Evolutionary conservation across 2,888 invertebrate species (phyloP), one percentile per base, ranked within the genome.

Genomic region (Plutella xylostella): DNA sequence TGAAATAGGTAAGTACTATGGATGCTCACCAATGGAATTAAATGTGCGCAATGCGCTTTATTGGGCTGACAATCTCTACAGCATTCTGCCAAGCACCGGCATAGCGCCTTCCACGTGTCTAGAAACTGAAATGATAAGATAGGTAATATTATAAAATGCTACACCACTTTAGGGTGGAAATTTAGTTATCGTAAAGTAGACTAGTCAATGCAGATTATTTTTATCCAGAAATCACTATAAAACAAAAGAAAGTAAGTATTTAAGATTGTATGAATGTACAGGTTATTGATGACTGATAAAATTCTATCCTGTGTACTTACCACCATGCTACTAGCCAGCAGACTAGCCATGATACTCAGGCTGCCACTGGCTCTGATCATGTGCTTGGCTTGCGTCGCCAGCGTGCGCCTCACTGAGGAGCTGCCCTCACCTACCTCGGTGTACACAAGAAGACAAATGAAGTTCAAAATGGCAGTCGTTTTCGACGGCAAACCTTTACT

Each of bases 21-120:
- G n/a, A n/a, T n/a, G n/a, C 62, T 59, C 60, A 80, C 83, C 57
- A 65, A 48, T 30, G 76, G 69, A 31, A 84, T 60, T n/a, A 84
- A 59, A 51, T 75, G 68, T 1, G 73, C 65, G 51, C 78, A 75
- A 45, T 65, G 68, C 20, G 57, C 66, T 55, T 83, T 78, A 53
- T 79, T 83, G 0, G 51, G 49, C 44, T 64, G 55, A 6, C 56
- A 60, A 18, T 58, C 61, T 2, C 57, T 54, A 48, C 79, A 82
- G 5, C 63, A 55, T 47, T 72, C 70, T 9, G 70, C 62, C 3
- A 82, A 57, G 49, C 78, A 68, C 9, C 61, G 64, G 51, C 83
- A 83, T 6, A 84, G 62, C 1, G 75, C 66, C 34, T 57, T 63
- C 80, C 74, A 78, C 4, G 69, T 68, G 30, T 77, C 75, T 49